Evolutionary conservation across 2,888 invertebrate genomes (phyloP).

Genomic region (Bembecia ichneumoniformis): DNA sequence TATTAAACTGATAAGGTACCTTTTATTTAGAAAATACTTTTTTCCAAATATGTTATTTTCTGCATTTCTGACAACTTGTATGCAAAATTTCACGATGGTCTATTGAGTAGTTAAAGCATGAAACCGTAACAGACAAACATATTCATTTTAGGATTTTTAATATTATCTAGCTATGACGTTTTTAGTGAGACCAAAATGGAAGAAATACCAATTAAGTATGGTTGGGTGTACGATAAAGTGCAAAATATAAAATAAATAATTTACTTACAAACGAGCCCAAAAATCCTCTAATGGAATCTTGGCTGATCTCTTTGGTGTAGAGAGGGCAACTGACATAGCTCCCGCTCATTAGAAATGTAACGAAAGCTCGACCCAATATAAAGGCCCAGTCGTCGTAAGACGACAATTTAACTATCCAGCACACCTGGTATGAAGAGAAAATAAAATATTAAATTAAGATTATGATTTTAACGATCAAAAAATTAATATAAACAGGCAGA

Average conservation of each 20-base stretch:
- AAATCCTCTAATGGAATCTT: slow-evolving; percentile 63
- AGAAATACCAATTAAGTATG: slow-evolving; percentile 2
- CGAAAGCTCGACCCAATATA: slow-evolving; percentile 33
- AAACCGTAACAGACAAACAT: not conserved
- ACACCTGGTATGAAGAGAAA: slow-evolving; percentile 15
- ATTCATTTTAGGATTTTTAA: too few relatives aligned
- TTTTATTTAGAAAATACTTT: too few relatives aligned
- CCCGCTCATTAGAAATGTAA: slow-evolving; percentile 44
- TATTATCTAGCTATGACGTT: too few relatives aligned
- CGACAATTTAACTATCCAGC: slow-evolving; percentile 37
- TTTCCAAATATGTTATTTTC: too few relatives aligned
- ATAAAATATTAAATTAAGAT: too few relatives aligned
- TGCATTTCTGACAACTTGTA: too few relatives aligned
- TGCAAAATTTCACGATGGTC: too few relatives aligned
- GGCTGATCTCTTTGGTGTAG: slow-evolving; percentile 72
- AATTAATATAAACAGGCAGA: too few relatives aligned
- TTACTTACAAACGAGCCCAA: slow-evolving; percentile 69
- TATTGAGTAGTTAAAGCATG: too few relatives aligned
- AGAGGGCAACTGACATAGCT: slow-evolving; percentile 54
- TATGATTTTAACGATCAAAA: too few relatives aligned
- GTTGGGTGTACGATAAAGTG: slow-evolving; percentile 1
- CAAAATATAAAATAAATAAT: not conserved
- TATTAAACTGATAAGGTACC: too few relatives aligned
- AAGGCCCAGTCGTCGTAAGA: slow-evolving; percentile 44
- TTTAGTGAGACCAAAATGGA: slow-evolving; percentile 1